Conservation (phyloP, 2,797 vertebrate genomes). For the Octomys mimax region DNA sequence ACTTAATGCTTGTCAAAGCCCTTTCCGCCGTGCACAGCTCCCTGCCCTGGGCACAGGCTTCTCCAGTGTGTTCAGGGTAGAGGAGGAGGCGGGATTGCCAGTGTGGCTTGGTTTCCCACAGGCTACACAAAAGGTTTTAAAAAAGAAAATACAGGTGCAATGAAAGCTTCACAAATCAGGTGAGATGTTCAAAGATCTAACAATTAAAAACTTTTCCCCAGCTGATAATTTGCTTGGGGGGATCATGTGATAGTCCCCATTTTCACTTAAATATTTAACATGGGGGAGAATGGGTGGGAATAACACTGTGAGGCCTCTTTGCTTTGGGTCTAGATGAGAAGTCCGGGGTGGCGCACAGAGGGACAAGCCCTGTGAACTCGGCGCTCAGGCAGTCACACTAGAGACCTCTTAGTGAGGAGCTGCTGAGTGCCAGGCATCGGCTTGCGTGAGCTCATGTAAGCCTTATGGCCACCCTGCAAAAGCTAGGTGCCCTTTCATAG, state of each 20-base stretch:
- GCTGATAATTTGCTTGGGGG: neutral
- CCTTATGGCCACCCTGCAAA: neutral
- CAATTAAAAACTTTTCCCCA: slow-evolving; percentile 29
- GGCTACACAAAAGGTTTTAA: neutral
- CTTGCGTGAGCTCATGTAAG: neutral
- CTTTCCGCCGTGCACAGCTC: neutral
- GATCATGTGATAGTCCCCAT: neutral
- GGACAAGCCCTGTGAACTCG: neutral
- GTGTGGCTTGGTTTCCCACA: neutral
- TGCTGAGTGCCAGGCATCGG: neutral
- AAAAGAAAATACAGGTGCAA: neutral
- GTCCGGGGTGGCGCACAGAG: neutral
- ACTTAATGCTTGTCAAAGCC: neutral
- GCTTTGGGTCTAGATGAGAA: neutral
- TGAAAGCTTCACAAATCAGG: slow-evolving; percentile 32
- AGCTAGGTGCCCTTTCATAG: neutral
- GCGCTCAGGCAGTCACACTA: neutral
- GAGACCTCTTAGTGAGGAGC: neutral
- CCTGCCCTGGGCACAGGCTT: neutral
- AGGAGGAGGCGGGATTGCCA: neutral
- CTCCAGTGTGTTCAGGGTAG: neutral
- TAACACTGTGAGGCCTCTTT: neutral
- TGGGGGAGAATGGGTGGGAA: neutral
- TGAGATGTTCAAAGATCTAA: slow-evolving; percentile 31
- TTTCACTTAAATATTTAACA: slow-evolving; percentile 59